A percentile compares a stretch with the other conserved stretches of the same genome.
These are phyloP conservation scores for Cephus pygmeus DNA, from an alignment of 2,888 invertebrate genomes.

Conservation along the genomic window DNA sequence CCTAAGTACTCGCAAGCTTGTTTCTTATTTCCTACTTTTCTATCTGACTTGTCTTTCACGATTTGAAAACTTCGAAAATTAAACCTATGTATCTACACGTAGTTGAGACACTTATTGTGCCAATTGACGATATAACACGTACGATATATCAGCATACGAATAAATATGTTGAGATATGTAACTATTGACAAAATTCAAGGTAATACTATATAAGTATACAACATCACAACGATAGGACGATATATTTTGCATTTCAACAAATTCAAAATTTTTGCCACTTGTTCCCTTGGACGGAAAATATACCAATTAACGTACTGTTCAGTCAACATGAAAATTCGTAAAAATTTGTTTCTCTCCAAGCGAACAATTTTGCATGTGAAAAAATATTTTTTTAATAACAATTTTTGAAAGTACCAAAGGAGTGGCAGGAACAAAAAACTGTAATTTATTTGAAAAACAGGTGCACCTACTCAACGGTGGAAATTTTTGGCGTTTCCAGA, in stretches of 20 bases:
- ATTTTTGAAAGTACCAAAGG: neutral
- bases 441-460: neutral
- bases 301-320: neutral
- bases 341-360: neutral
- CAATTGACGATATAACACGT: neutral
- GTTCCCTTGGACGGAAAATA: neutral
- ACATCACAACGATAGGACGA: neutral
- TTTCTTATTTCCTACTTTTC: neutral
- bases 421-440: neutral
- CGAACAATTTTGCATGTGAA: neutral
- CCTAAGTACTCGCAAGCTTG: constrained; percentile 5
- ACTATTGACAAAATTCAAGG: neutral
- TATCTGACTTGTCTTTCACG: neutral
- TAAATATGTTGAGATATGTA: neutral
- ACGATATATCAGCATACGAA: neutral
- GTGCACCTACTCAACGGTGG: neutral
- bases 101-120: neutral
- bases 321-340: neutral
- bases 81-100: neutral
- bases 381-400: neutral
- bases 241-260: neutral
- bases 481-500: neutral
- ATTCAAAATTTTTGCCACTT: neutral
- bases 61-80: neutral
- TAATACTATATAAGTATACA: neutral